phyloP scores from a whole-genome alignment of 2,888 invertebrate genomes.

The Elmis aenea region DNA sequence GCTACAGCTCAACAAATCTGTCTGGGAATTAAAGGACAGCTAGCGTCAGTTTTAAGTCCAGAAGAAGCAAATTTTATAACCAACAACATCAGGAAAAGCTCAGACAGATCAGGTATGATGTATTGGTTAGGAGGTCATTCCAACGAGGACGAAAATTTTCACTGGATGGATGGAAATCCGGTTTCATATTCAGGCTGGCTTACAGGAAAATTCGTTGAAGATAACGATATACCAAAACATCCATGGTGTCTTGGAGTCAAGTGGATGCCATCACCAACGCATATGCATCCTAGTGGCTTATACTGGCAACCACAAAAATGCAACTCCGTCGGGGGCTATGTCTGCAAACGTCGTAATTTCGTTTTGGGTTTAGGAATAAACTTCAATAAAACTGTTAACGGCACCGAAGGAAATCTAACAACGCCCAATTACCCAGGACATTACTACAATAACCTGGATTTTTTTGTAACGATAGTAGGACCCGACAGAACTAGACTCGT shows the following conservation, averaged over 20 bases:
- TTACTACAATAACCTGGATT: slow-evolving; percentile 69
- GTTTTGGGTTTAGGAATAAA: slow-evolving; percentile 44
- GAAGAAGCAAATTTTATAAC: slow-evolving; percentile 70
- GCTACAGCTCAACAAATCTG: slow-evolving; percentile 64
- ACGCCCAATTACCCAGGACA: slow-evolving; percentile 68
- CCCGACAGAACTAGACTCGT: slow-evolving; percentile 63
- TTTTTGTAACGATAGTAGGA: slow-evolving; percentile 62
- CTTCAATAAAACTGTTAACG: slow-evolving; percentile 62
- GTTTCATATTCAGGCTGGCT: slow-evolving; percentile 60
- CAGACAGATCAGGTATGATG: slow-evolving; percentile 65
- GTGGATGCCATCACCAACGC: slow-evolving; percentile 63
- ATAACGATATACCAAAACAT: slow-evolving; percentile 33
- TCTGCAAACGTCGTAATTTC: slow-evolving; percentile 49
- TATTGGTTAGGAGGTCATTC: slow-evolving; percentile 70
- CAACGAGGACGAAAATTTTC: slow-evolving; percentile 47
- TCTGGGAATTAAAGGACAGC: slow-evolving; percentile 63
- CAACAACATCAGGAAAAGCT: slow-evolving; percentile 61
- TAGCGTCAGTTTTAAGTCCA: slow-evolving; percentile 62
- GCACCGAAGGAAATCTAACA: slow-evolving; percentile 58
- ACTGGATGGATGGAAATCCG: slow-evolving; percentile 60
- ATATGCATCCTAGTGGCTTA: slow-evolving; percentile 62
- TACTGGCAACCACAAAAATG: slow-evolving; percentile 68
- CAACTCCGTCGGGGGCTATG: slow-evolving; percentile 62
- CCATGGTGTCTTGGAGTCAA: slow-evolving; percentile 52
- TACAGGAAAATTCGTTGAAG: slow-evolving; percentile 44